A percentile compares a stretch with the other conserved stretches of the same genome.
Conservation (phyloP, 2,797 vertebrate species). For the Brachyalestes nurse region DNA sequence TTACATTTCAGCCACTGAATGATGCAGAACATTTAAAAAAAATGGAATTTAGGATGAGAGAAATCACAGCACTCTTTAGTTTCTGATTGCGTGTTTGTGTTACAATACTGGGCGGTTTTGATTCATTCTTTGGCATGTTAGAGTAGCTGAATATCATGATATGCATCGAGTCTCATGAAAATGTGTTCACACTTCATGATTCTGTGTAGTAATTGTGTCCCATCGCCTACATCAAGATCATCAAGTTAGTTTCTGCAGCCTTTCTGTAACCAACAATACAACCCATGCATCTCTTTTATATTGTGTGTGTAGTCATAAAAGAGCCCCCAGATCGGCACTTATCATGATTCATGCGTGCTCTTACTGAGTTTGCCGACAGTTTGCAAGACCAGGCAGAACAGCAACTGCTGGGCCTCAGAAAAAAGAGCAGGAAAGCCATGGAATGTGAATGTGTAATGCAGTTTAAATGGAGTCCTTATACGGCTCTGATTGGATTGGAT, state of each 20-base stretch:
- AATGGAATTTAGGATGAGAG: too few relatives aligned
- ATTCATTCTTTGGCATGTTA: too few relatives aligned
- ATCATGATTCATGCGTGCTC: neutral
- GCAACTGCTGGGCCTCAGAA: neutral
- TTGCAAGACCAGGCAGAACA: neutral
- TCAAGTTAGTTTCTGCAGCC: neutral
- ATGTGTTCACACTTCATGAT: too few relatives aligned
- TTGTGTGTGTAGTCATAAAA: neutral
- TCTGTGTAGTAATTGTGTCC: too few relatives aligned
- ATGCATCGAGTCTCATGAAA: too few relatives aligned
- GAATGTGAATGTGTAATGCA: neutral
- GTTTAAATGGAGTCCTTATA: neutral
- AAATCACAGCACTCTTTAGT: too few relatives aligned
- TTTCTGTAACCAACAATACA: neutral
- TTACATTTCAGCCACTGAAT: too few relatives aligned
- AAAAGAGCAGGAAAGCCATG: neutral
- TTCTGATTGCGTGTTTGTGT: too few relatives aligned
- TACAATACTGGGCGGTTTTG: too few relatives aligned
- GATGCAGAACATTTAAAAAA: too few relatives aligned
- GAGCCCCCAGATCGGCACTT: neutral
- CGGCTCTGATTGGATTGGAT: neutral
- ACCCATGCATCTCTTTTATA: neutral
- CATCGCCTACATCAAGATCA: too few relatives aligned
- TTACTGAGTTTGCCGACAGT: neutral
- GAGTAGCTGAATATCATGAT: too few relatives aligned